A percentile compares a stretch with the other conserved stretches of the same genome.
phyloP scores from a whole-genome alignment of 2,888 invertebrate genomes.

The Diarsia dahlii region DNA sequence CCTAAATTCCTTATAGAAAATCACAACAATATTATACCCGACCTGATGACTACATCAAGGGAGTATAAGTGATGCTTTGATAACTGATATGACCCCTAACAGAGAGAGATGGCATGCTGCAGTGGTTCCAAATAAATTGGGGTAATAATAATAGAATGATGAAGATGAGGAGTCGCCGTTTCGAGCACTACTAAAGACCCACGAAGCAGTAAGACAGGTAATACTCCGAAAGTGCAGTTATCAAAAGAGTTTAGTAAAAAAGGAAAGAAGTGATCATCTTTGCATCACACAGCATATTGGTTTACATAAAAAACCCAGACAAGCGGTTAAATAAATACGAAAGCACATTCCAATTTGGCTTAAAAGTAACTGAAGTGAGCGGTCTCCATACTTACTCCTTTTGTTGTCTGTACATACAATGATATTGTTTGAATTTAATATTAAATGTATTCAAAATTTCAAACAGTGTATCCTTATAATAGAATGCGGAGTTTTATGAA shows the following conservation, averaged over 20 bases:
- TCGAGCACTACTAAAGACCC: neutral
- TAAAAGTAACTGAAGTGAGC: neutral
- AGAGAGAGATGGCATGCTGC: neutral
- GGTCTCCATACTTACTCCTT: neutral
- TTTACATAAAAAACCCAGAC: too few species aligned
- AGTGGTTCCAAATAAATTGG: too few species aligned
- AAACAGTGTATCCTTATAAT: constrained; percentile 49
- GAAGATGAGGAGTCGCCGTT: too few species aligned
- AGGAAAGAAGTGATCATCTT: neutral
- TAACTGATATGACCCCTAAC: neutral
- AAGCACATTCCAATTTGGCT: neutral
- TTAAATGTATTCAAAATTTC: constrained; percentile 50
- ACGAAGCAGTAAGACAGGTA: neutral
- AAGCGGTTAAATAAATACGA: too few species aligned
- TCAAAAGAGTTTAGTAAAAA: neutral
- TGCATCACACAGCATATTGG: too few species aligned
- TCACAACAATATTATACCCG: neutral
- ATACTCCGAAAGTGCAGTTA: neutral
- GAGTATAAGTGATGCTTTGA: too few species aligned
- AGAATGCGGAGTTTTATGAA: constrained; percentile 49
- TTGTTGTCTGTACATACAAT: constrained; percentile 4
- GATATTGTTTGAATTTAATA: constrained; percentile 22
- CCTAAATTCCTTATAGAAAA: too few species aligned
- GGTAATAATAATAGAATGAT: too few species aligned
- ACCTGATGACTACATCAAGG: neutral